Evolutionary conservation across 2,888 invertebrate genomes (phyloP), one percentile per base, ranked within the genome.

Genomic region (Homarus gammarus): DNA sequence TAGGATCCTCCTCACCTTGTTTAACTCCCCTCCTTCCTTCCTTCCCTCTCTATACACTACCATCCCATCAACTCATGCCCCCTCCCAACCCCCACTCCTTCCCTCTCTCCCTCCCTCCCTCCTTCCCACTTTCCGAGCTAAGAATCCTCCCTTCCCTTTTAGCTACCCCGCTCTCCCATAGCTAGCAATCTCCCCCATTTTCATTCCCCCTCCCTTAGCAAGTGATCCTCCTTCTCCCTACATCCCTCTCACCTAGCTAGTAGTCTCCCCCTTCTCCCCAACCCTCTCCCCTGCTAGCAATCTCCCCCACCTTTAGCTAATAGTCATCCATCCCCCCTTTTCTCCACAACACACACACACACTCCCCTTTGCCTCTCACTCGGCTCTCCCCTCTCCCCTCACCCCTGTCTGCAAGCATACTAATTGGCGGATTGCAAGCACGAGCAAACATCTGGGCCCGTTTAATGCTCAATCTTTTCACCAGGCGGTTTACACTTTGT

Each of bases 381-480:
- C 12, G 10, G 10, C 1, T 49, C 44, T n/a, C 79, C 49, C 49
- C 49, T 31, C 31, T 31, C 31, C 38, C 38, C 22, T 38, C 73
- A 22, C 38, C 38, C 79, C 33, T 36, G 56, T 27, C 79, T 56
- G 56, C 79, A 49, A 79, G 79, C 56, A 79, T 56, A 79, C 79
- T 56, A 79, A 79, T 79, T 79, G 79, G 79, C 49, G 12, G 61
- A 36, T 49, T 56, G 61, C 56, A 31, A n/a, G 56, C 31, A n/a
- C 33, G 79, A 40, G 79, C 51, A 79, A 79, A 79, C 79, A 79
- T 33, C 56, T 40, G 36, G 44, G 31, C 38, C 8, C 8, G 73
- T 27, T 38, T 73, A 73, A 73, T 73, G 73, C 38, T 38, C 22
- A 38, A 22, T 27, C 73, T 73, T 73, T 73, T 18, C 40, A 18